Evolutionary conservation across 2,113 vertebrate genomes (phyloP), one percentile per base, ranked within the genome.

Genomic region (Herpailurus yagouaroundi): DNA sequence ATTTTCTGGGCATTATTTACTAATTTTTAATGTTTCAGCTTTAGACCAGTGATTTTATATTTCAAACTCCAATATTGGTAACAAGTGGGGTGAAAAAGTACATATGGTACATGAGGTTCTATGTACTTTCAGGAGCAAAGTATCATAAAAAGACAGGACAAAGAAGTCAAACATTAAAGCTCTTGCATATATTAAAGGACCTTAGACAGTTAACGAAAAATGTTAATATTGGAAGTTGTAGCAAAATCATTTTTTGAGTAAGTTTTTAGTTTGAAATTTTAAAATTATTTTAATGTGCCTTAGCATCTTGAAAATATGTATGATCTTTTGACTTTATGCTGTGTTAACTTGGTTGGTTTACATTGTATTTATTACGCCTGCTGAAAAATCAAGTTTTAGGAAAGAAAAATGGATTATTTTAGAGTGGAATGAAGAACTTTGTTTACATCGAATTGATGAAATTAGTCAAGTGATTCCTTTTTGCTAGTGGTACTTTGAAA

Each of bases 1-100:
- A 96, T 96, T 97, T 97, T 92, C 83, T 92, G 94, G 93, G 81
- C 87, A 96, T 97, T 97, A 90, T 96, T 97, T 94, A 45, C 81
- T 92, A 94, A 81, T 87, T 74, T 95, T 68, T 84, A 74, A 45
- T 89, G 48, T 97, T 96, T 89, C 31, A 81, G 9, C 14, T 90
- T 88, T 80, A 90, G 14, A 81, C 41, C 12, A 79, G 15, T 94
- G 71, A 74, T 93, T 95, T 93, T 93, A 29, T 84, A 91, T 96
- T 82, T 87, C 52, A 95, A 48, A 85, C 63, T 96, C 80, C 38
- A 96, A 27, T 95, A 8, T 73, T 71, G 64, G 92, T 86, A 79
- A 19, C 92, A 64, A 91, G 1, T 57, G 16, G 55, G 60, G 19
- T 89, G 45, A 76, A 68, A 84, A 94, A 88, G 64, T 48, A 84